A percentile compares a stretch with the other conserved stretches of the same genome.
phyloP scores from a whole-genome alignment of 2,888 invertebrate genomes.

The Brenthis hecate region DNA sequence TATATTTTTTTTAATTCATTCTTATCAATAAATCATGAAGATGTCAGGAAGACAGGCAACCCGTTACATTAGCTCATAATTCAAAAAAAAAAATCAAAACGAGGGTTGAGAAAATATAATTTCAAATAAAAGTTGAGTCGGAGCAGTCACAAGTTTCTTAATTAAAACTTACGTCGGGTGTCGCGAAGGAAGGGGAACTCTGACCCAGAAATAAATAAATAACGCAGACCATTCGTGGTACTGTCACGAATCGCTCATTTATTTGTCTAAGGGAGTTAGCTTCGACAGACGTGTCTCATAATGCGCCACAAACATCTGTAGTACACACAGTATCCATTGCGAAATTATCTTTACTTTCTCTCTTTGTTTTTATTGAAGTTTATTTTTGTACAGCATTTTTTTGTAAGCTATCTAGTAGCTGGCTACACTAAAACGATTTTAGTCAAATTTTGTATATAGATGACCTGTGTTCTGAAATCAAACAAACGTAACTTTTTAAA shows the following conservation, averaged over 20 bases:
- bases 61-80: conserved; percentile 57
- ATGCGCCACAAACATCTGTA: conserved; percentile 42
- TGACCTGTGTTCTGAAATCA: too few relatives aligned
- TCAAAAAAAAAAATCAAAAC: conserved; percentile 58
- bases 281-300: conserved; percentile 71
- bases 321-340: conserved; percentile 27
- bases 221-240: conserved; percentile 58
- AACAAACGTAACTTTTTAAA: too few relatives aligned
- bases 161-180: conserved; percentile 82
- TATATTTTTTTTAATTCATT: neutral
- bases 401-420: too few relatives aligned
- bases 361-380: too few relatives aligned
- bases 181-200: conserved; percentile 71
- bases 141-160: conserved; percentile 82
- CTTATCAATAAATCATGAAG: conserved; percentile 11
- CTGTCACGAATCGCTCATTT: conserved; percentile 77
- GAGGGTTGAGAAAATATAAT: conserved; percentile 78
- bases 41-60: conserved; percentile 46
- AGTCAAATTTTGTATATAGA: too few relatives aligned
- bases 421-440: too few relatives aligned
- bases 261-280: conserved; percentile 76
- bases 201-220: conserved; percentile 82
- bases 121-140: conserved; percentile 79
- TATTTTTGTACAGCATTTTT: neutral
- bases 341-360: conserved; percentile 45